phyloP scores from a whole-genome alignment of 2,888 invertebrate genomes.

The Fragum sueziense region DNA sequence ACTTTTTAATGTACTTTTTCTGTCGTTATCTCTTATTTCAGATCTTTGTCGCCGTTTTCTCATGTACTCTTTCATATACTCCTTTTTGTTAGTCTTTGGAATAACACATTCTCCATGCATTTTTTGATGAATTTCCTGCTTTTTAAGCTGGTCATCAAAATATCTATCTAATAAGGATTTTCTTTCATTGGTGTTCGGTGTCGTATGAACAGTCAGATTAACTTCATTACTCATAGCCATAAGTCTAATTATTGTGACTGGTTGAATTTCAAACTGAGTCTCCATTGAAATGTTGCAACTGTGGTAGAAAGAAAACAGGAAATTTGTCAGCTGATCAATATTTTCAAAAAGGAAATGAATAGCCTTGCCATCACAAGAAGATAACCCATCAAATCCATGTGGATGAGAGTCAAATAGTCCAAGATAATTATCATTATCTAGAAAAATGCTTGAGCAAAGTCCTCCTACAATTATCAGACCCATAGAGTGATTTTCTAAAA shows the following conservation, averaged over 20 bases:
- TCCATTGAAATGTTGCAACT: conserved; percentile 5
- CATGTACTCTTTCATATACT: conserved; percentile 3
- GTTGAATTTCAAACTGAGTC: conserved; percentile 24
- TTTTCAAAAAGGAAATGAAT: background rate
- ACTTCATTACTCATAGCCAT: background rate
- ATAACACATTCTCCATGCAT: background rate
- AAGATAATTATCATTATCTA: background rate
- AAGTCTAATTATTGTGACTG: background rate
- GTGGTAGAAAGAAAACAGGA: background rate
- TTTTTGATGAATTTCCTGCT: background rate
- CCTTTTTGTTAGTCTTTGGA: background rate
- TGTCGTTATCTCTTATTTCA: background rate
- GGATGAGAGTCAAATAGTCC: background rate
- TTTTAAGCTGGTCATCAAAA: background rate
- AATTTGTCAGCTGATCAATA: background rate
- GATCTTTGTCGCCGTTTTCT: background rate
- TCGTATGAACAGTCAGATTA: background rate
- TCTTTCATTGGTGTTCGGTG: background rate
- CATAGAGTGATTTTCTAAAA: background rate
- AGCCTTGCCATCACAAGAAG: background rate
- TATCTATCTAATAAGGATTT: background rate
- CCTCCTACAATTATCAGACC: background rate
- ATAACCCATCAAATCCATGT: background rate
- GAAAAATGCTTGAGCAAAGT: background rate
- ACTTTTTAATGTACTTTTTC: background rate